Percentiles rank a stretch among this genome's conserved stretches.
Evolutionary conservation across 2,888 invertebrate species (phyloP).

Genomic region (Caenorhabditis panamensis): DNA sequence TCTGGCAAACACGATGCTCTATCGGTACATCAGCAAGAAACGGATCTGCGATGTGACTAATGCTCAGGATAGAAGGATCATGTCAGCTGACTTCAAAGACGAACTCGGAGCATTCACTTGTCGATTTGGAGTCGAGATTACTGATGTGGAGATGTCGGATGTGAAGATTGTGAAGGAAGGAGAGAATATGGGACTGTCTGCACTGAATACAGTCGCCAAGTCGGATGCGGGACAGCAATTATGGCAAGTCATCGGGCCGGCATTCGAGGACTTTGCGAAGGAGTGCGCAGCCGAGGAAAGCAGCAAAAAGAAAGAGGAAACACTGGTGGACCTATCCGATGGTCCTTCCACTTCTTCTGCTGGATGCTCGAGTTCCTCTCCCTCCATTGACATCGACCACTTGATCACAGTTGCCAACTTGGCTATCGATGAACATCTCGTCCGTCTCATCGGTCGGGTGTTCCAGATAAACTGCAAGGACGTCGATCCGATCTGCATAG

Average conservation of each 20-base stretch:
- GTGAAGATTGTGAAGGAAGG: constrained; percentile 75
- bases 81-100: constrained; percentile 74
- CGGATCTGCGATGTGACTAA: constrained; percentile 78
- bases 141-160: constrained; percentile 82
- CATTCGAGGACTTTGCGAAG: constrained; percentile 65
- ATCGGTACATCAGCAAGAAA: constrained; percentile 81
- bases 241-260: constrained; percentile 69
- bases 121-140: constrained; percentile 82
- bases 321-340: constrained; percentile 42
- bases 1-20: constrained; percentile 82
- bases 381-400: constrained; percentile 68
- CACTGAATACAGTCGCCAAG: constrained; percentile 67
- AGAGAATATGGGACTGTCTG: constrained; percentile 76
- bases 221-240: constrained; percentile 72
- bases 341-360: constrained; percentile 30
- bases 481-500: constrained; percentile 66
- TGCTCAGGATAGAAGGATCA: constrained; percentile 66
- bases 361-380: not conserved
- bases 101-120: constrained; percentile 81
- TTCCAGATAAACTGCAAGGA: constrained; percentile 63
- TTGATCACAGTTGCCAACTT: constrained; percentile 67
- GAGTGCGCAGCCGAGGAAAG: constrained; percentile 50
- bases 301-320: constrained; percentile 35
- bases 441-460: constrained; percentile 63
- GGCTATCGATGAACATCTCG: constrained; percentile 69